Base-by-base conservation (phyloP, 1,140 invertebrate genomes). In the Pogonomyrmex californicus region DNA sequence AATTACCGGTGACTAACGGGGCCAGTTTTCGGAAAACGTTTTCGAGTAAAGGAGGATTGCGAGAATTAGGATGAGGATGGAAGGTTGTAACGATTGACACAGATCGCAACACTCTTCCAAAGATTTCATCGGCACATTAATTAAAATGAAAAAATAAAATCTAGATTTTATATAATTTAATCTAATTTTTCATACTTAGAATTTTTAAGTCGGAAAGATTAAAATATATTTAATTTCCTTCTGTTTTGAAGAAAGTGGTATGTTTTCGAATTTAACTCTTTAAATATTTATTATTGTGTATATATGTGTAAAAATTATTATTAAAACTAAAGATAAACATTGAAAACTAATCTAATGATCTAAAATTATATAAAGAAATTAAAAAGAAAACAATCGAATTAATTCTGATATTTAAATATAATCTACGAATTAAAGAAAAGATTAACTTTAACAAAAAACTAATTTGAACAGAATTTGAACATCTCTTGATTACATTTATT, bases 391-490 rank as follows among this genome's bases (percentile, higher is more conserved):
- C 6, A 44, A 58, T 41, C 14, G 23, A 47, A 76, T 76, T 44
- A 76, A 62, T 47, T 1, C 9, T 33, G 38, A 60, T 33, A 30
- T 1, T 75, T 54, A 38, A 4, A 23, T 44, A 6, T 0, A 10
- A 30, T 77, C 47, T 4, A 30, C 10, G 62, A 77, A 77, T 47
- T n/a, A 2, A 23, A 33, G 17, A n/a, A 77, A 60, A 75, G 3
- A 14, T 73, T n/a, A 36, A 41, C 14, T 75, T 75, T 14, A 41
- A 56, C 14, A n/a, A 58, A 23, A 75, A 75, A 75, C 54, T 17
- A 30, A n/a, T 75, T 56, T 38, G 12, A 75, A 75, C 10, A n/a
- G n/a, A n/a, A n/a, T n/a, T n/a, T n/a, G n/a, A n/a, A n/a, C n/a
- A 3, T 76, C 2, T 38, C 56, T 44, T 2, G 23, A 5, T 73